Base-by-base conservation (phyloP, 2,797 vertebrate genomes). In the Pelodytes ibericus region DNA sequence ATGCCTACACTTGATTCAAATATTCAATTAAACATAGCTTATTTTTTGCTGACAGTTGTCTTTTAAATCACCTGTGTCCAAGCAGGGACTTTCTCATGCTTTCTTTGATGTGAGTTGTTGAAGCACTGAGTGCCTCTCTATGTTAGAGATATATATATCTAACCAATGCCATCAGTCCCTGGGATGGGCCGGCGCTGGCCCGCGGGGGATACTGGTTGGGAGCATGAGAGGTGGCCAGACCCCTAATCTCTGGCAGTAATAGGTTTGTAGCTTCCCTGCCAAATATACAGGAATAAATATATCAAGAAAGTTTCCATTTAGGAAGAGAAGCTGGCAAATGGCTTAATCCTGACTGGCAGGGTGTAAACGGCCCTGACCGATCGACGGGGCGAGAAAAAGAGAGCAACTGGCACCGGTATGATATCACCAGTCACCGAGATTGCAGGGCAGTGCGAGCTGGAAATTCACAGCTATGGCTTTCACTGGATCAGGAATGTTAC, bases 281-380 rank as follows among this genome's bases (percentile, higher is more conserved):
- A 36, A 36, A 13, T 16, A 44, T 7, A 3, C 3, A 16, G 13
- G 13, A 11, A 44, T 44, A 44, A 44, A 44, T 44, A 44, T 11
- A 3, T 44, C 13, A 44, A 44, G 13, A n/a, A 11, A 7, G 7
- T 13, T 44, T 44, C 41, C 41, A 44, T 13, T 13, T 16, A 44
- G 41, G 41, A 13, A 1, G 18, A 56, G 64, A 59, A 27, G 49
- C 47, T 70, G 67, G 49, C 47, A 71, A 75, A 79, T 79, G 76
- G 76, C 76, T 79, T 79, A 56, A 79, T 79, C 76, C 76, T 68
- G 76, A 79, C 71, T 73, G 76, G 76, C 71, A 22, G 26, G 44
- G n/a, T 13, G 30, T 67, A 36, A 41, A 62, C 39, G 61, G 67
- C 49, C 64, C 49, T n/a, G 36, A 68, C 66, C 66, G 56, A 68